These are phyloP conservation scores for Nettapus auritus DNA, from an alignment of 2,113 vertebrate genomes.

Conservation along the genomic window DNA sequence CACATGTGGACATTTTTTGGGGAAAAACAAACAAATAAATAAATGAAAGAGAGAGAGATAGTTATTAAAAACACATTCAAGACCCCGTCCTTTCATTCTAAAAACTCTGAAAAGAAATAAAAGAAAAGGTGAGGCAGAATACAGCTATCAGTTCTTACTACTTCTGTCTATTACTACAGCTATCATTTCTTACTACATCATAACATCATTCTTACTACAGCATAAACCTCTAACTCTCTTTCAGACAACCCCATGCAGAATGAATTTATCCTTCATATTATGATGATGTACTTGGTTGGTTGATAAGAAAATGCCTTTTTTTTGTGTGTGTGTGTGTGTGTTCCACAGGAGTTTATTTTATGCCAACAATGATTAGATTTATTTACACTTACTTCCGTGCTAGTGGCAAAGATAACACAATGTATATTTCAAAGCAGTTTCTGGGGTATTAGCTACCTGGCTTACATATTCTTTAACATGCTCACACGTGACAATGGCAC, in stretches of 20 bases:
- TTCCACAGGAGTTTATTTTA: not conserved
- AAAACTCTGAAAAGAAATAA: not conserved
- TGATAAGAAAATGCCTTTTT: not conserved
- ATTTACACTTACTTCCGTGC: not conserved
- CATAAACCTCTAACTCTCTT: not conserved
- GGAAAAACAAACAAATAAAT: not conserved
- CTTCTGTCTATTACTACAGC: too few species aligned
- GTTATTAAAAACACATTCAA: not conserved
- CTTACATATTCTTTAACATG: not conserved
- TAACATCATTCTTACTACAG: not conserved
- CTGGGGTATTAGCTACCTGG: not conserved
- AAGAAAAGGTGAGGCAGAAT: not conserved
- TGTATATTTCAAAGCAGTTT: not conserved
- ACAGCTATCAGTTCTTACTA: fast-evolving
- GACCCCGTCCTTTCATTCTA: not conserved
- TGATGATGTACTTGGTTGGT: fast-evolving
- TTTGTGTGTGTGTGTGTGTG: too few species aligned
- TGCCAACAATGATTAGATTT: not conserved
- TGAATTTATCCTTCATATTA: not conserved
- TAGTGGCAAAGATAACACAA: not conserved
- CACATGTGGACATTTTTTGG: not conserved
- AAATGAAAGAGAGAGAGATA: not conserved
- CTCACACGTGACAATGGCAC: not conserved
- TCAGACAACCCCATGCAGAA: not conserved
- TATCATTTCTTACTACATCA: fast-evolving